Conservation (phyloP, 2,797 vertebrate genomes). For the Hozukius guyotensis region DNA sequence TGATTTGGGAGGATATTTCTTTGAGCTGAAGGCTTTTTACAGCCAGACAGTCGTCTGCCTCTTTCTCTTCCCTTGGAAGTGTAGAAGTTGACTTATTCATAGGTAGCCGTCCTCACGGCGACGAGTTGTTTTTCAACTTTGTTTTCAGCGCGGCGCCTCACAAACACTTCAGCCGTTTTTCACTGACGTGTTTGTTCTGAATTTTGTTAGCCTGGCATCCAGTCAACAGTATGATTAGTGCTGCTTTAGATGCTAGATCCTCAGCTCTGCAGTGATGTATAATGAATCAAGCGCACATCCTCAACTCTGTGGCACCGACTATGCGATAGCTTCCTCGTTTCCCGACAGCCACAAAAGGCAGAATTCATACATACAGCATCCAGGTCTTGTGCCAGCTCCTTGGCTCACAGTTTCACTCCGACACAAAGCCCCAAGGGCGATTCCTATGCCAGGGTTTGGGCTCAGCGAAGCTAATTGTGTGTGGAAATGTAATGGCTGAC, state of each 20-base stretch:
- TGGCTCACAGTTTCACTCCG: conserved; percentile 63
- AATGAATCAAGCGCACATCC: conserved; percentile 55
- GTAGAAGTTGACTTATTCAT: conserved; percentile 52
- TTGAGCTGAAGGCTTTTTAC: conserved; percentile 37
- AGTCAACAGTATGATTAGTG: conserved; percentile 48
- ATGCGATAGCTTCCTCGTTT: conserved; percentile 15
- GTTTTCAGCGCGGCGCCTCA: conserved; percentile 18
- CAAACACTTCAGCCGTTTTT: conserved; percentile 24
- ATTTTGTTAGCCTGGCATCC: conserved; percentile 48
- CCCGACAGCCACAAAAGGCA: conserved; percentile 42
- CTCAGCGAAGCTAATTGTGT: conserved; percentile 80
- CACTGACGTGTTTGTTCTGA: conserved; percentile 52
- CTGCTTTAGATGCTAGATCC: conserved; percentile 28
- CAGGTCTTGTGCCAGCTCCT: conserved; percentile 62
- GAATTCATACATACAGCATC: conserved; percentile 54
- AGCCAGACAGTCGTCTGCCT: conserved; percentile 44
- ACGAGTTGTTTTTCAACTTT: conserved; percentile 41
- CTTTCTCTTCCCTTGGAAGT: conserved; percentile 32
- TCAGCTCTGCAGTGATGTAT: conserved; percentile 50
- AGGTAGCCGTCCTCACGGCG: neutral
- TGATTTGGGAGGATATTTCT: conserved; percentile 39
- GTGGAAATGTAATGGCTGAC: conserved; percentile 82
- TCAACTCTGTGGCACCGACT: conserved; percentile 23
- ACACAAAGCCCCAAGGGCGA: conserved; percentile 61
- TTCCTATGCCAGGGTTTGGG: conserved; percentile 70